Percentiles rank a stretch among this genome's conserved stretches.
Evolutionary conservation across 1,140 invertebrate genomes (phyloP).

Genomic region (Lepeophtheirus salmonis): DNA sequence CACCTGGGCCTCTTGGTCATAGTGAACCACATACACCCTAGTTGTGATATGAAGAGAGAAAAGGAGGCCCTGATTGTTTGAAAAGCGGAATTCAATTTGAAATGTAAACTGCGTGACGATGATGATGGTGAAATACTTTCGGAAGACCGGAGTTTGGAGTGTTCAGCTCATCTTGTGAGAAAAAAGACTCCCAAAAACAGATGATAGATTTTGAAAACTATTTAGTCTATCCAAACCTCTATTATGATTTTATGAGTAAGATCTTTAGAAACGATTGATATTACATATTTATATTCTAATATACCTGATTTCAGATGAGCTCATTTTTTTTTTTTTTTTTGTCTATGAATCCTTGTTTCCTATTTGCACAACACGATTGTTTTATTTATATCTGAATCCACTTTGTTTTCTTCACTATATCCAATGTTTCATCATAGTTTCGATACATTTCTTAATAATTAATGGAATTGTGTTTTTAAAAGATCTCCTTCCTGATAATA

Average conservation of each 20-base stretch:
- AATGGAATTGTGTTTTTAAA: too few relatives aligned
- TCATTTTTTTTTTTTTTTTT: too few relatives aligned
- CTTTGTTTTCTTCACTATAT: too few relatives aligned
- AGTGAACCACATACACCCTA: not conserved
- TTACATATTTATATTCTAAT: too few relatives aligned
- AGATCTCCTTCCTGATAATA: too few relatives aligned
- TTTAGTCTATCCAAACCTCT: conserved; percentile 51
- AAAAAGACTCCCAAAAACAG: conserved; percentile 41
- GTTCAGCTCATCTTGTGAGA: conserved; percentile 43
- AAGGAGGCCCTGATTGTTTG: not conserved
- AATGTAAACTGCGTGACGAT: not conserved
- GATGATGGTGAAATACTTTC: not conserved
- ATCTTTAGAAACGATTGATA: not conserved
- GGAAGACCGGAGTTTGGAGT: not conserved
- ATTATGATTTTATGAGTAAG: not conserved
- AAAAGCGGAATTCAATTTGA: not conserved
- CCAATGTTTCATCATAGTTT: too few relatives aligned
- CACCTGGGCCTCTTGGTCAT: not conserved
- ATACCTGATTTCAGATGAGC: too few relatives aligned
- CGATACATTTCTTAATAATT: too few relatives aligned
- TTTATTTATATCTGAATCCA: too few relatives aligned
- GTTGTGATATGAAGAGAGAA: not conserved
- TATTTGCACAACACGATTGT: too few relatives aligned
- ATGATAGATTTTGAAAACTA: conserved; percentile 77
- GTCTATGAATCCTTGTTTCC: too few relatives aligned